These are phyloP conservation scores for Actias luna DNA, from an alignment of 2,888 invertebrate species.

Conservation along the genomic window DNA sequence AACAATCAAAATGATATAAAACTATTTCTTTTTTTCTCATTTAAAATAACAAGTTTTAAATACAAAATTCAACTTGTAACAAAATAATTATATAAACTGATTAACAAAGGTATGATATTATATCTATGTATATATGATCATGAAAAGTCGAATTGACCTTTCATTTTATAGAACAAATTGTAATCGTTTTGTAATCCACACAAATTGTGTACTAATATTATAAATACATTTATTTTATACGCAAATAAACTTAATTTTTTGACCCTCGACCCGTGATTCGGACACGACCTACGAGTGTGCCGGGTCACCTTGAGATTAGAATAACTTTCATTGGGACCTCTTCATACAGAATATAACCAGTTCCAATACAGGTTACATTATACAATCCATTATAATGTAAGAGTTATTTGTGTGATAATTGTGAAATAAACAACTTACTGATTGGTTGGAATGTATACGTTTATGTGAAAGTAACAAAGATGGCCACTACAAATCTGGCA, in stretches of 20 bases:
- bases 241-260: conserved; percentile 12
- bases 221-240: conserved; percentile 2
- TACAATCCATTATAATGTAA: background rate
- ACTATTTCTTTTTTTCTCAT: no score
- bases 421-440: background rate
- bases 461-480: no score
- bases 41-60: no score
- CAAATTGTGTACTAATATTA: background rate
- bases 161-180: background rate
- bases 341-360: conserved; percentile 20
- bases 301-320: conserved; percentile 39
- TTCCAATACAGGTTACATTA: background rate
- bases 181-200: background rate
- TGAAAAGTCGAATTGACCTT: background rate
- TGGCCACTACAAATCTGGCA: no score
- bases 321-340: conserved; percentile 37
- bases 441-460: background rate
- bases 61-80: no score
- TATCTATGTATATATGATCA: no score
- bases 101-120: no score
- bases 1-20: no score
- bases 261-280: conserved; percentile 18
- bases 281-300: conserved; percentile 25
- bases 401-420: background rate
- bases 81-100: no score